A percentile compares a stretch with the other conserved stretches of the same genome.
phyloP scores from a whole-genome alignment of 1,140 invertebrate species.

The Atta colombica region DNA sequence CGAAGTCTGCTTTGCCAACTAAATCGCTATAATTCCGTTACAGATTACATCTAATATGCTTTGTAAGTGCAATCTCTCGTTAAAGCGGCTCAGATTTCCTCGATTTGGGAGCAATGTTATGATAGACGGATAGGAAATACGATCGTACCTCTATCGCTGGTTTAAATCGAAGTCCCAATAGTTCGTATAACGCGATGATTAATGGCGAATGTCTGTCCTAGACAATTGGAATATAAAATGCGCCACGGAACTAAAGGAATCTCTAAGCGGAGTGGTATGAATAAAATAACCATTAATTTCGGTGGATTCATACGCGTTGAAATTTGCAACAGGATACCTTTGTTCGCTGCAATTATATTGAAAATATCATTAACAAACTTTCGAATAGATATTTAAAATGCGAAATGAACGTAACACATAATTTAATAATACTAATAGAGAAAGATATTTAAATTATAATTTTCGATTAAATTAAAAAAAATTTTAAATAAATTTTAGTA shows the following conservation, averaged over 20 bases:
- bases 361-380: conserved; percentile 38
- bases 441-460: conserved; percentile 13
- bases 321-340: conserved; percentile 50
- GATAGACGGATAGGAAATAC: conserved; percentile 69
- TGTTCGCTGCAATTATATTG: conserved; percentile 39
- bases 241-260: conserved; percentile 64
- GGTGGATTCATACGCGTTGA: conserved; percentile 23
- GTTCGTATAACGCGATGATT: conserved; percentile 64
- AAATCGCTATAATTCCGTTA: conserved; percentile 43
- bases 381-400: background rate
- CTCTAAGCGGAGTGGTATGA: conserved; percentile 62
- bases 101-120: conserved; percentile 13
- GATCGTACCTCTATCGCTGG: conserved; percentile 56
- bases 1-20: conserved; percentile 35
- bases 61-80: conserved; percentile 48
- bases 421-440: conserved; percentile 1
- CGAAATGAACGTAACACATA: background rate
- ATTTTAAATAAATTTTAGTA: background rate
- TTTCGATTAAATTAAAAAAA: background rate
- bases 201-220: conserved; percentile 72
- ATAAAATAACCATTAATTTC: conserved; percentile 76
- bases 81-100: conserved; percentile 45
- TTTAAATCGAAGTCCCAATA: conserved; percentile 61
- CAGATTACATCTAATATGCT: conserved; percentile 49
- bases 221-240: conserved; percentile 73